These are phyloP conservation scores for Neodiprion lecontei DNA, from an alignment of 1,140 invertebrate genomes.

Conservation along the genomic window DNA sequence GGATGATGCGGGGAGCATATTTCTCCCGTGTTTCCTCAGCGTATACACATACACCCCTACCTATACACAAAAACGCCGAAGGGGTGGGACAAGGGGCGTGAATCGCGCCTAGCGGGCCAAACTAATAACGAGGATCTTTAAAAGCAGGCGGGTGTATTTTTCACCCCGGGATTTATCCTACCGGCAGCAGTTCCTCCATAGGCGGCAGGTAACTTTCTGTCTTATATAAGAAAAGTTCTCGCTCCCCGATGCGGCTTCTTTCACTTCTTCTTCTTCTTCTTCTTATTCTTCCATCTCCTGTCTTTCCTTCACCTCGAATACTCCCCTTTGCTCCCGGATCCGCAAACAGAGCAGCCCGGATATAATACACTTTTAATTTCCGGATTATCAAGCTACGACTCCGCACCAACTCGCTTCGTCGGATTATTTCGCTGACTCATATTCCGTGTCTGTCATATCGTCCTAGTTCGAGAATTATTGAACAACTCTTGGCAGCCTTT, in stretches of 20 bases:
- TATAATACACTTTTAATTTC: constrained; percentile 61
- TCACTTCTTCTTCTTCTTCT: constrained; percentile 10
- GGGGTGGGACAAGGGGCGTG: too few relatives aligned
- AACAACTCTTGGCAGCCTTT: too few relatives aligned
- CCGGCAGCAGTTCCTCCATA: constrained; percentile 36
- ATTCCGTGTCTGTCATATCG: background rate
- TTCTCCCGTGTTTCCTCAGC: background rate
- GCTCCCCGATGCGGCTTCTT: constrained; percentile 34
- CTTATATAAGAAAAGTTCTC: constrained; percentile 59
- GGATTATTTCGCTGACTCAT: background rate
- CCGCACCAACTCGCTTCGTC: background rate
- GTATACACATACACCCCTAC: background rate
- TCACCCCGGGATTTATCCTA: constrained; percentile 48
- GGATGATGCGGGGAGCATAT: background rate
- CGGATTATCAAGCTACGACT: constrained; percentile 55
- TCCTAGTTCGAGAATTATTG: too few relatives aligned
- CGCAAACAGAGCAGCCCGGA: constrained; percentile 31
- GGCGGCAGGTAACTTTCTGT: constrained; percentile 52
- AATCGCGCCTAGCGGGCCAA: constrained; percentile 44
- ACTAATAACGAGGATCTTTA: constrained; percentile 56
- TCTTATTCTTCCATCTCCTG: background rate
- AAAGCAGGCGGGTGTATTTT: constrained; percentile 27
- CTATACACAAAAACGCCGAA: background rate
- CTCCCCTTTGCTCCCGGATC: constrained; percentile 26
- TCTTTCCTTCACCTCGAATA: constrained; percentile 13